Percentiles rank a stretch among this genome's conserved stretches.
These are phyloP conservation scores for Daktulosphaira vitifoliae DNA, from an alignment of 1,140 invertebrate genomes.

Conservation along the genomic window DNA sequence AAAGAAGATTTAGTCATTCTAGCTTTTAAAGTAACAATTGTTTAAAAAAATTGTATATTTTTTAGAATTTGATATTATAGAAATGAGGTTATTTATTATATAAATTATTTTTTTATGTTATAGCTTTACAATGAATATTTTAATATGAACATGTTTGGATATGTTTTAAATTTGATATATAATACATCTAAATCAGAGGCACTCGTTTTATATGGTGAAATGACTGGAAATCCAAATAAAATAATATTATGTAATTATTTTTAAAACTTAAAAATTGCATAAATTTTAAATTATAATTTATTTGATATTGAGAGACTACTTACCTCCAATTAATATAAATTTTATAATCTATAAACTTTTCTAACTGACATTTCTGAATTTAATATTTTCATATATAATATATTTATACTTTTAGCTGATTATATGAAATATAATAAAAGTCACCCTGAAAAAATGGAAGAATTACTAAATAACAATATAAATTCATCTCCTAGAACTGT, in stretches of 20 bases:
- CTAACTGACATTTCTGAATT: no score
- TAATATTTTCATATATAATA: no score
- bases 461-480: background rate
- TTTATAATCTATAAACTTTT: no score
- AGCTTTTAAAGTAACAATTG: background rate
- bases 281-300: no score
- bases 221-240: background rate
- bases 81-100: no score
- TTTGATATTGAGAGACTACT: no score
- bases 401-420: background rate
- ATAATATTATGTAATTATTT: conserved; percentile 16
- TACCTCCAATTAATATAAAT: no score
- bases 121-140: conserved; percentile 14
- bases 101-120: background rate
- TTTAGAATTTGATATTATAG: no score
- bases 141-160: conserved; percentile 10
- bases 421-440: background rate
- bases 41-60: no score
- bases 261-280: no score
- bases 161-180: conserved; percentile 3
- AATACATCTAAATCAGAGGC: conserved; percentile 16
- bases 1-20: conserved; percentile 15
- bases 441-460: conserved; percentile 15
- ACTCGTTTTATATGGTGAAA: background rate
- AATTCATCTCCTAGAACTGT: background rate